Percentiles rank a stretch among this genome's conserved stretches.
Evolutionary conservation across 2,888 invertebrate species (phyloP).

Genomic region (Cerastoderma edule): DNA sequence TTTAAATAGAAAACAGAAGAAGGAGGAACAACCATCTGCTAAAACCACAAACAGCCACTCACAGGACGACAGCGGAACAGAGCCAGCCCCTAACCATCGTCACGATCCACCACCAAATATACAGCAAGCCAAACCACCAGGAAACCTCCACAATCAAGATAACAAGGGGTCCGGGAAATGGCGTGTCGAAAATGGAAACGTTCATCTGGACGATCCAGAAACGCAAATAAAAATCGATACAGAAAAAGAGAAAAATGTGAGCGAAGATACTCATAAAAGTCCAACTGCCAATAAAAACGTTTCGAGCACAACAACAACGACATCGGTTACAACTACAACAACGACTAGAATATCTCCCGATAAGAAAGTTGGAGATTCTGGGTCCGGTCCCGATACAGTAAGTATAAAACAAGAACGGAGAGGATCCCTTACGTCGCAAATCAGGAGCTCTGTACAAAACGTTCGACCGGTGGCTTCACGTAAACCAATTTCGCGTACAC

Average conservation of each 20-base stretch:
- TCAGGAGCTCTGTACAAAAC: not conserved
- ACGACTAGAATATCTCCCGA: slow-evolving; percentile 8
- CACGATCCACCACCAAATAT: slow-evolving; percentile 19
- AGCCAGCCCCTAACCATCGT: no score
- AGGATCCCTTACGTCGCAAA: slow-evolving; percentile 4
- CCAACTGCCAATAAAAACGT: slow-evolving; percentile 6
- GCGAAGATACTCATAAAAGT: slow-evolving; percentile 5
- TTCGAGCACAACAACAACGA: slow-evolving; percentile 8
- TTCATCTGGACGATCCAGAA: slow-evolving; percentile 43
- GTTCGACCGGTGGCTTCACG: not conserved
- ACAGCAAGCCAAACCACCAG: slow-evolving; percentile 7
- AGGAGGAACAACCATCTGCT: not conserved
- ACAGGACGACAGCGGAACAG: not conserved
- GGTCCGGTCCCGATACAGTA: not conserved
- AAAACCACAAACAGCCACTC: not conserved
- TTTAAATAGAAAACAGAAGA: slow-evolving; percentile 21
- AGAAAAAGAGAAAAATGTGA: slow-evolving; percentile 30
- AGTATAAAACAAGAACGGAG: slow-evolving; percentile 13
- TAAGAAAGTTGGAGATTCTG: slow-evolving; percentile 1
- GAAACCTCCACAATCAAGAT: slow-evolving; percentile 16
- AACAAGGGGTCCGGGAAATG: slow-evolving; percentile 1
- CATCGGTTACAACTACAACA: slow-evolving; percentile 16
- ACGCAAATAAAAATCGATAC: slow-evolving; percentile 49
- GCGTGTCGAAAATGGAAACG: slow-evolving; percentile 22
- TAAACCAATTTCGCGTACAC: slow-evolving; percentile 25